Conservation (phyloP, 2,113 vertebrate genomes). For the Indri indri region DNA sequence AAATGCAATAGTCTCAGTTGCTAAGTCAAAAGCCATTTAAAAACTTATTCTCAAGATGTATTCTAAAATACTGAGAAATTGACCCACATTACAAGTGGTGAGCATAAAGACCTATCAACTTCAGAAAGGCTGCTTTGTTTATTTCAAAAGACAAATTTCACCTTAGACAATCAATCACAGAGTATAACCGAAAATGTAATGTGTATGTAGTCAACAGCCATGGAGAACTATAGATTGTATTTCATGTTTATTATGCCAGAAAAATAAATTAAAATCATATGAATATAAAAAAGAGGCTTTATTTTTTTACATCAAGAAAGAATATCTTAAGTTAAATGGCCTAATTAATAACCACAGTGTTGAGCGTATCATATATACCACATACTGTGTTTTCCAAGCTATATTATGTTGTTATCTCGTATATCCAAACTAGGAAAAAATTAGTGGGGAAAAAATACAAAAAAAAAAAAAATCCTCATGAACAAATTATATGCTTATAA, state of each 20-base stretch:
- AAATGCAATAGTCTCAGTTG: background rate
- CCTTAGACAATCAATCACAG: background rate
- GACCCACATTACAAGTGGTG: background rate
- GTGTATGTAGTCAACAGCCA: background rate
- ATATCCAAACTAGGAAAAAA: background rate
- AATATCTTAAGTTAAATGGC: background rate
- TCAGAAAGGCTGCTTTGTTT: background rate
- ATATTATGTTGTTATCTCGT: background rate
- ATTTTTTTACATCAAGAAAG: background rate
- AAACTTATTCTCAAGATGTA: background rate
- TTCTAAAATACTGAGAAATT: slow-evolving; percentile 18
- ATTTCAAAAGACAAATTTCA: slow-evolving; percentile 21
- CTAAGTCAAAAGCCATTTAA: background rate
- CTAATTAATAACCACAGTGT: background rate
- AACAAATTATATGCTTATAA: background rate
- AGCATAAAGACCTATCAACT: background rate
- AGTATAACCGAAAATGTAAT: background rate
- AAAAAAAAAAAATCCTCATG: background rate
- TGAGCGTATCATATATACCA: background rate
- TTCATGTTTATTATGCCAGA: background rate
- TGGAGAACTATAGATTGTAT: background rate
- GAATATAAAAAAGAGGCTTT: background rate
- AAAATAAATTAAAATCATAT: background rate
- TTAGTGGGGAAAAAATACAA: background rate
- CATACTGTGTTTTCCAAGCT: background rate